Base-by-base conservation (phyloP, 1,140 invertebrate species). In the Aricia agestis region DNA sequence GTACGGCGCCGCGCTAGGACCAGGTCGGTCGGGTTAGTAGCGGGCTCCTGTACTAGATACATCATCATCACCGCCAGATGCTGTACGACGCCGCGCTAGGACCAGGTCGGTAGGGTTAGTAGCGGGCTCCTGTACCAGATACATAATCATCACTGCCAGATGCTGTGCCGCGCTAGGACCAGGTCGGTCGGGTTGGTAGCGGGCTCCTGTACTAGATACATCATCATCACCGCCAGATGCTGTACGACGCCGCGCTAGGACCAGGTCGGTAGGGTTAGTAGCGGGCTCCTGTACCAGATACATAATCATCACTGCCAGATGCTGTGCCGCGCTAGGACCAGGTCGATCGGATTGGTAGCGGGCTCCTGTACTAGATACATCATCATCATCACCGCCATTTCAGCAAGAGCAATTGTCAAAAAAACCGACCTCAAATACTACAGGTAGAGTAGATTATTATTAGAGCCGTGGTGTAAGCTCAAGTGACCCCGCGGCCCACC, bases 151-250 rank as follows among this genome's bases (percentile, higher is more conserved):
- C 41, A 59, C 32, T 13, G 89, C 68, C 90, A 92, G 80, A 92
- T 92, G 91, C 85, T 92, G 81, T 92, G 86, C 91, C 0, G 91
- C 89, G 1, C 75, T 92, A 13, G 85, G 90, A 1, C 89, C 91
- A 70, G 91, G 90, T 68, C 86, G 91, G 77, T 92, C 91, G 76
- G 91, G 91, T 92, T 71, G 74, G 78, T 82, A 78, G 59, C 42
- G 17, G 42, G 52, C 61, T n/a, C 11, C 13, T 52, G 45, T 52
- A 52, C 58, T 59, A 59, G 18, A 59, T 59, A 59, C 18, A n/a
- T 18, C 18, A 19, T 59, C 58, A 52, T 52, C 45, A 52, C 6
- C 45, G 13, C 45, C 45, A 52, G 45, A 92, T 92, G 91, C 85
- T 92, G 81, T 92, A 92, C n/a, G n/a, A n/a, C n/a, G n/a, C 91